These are phyloP conservation scores for Xylota segnis DNA, from an alignment of 2,888 invertebrate species.

Conservation along the genomic window DNA sequence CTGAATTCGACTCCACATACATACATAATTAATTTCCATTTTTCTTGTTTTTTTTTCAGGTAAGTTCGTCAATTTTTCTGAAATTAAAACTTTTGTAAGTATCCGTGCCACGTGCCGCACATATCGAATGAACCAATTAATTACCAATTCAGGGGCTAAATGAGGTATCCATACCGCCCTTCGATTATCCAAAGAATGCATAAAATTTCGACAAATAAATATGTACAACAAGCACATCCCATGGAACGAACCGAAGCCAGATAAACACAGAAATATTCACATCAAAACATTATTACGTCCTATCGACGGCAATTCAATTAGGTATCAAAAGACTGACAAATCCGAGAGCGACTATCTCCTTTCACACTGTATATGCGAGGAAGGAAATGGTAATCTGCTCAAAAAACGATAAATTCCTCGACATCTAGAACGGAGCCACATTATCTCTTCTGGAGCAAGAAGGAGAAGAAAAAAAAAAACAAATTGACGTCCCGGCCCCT, in stretches of 20 bases:
- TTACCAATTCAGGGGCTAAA: slow-evolving; percentile 46
- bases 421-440: slow-evolving; percentile 38
- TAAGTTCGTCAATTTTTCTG: slow-evolving; percentile 20
- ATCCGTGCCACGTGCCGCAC: neutral
- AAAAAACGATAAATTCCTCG: slow-evolving; percentile 48
- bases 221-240: slow-evolving; percentile 24
- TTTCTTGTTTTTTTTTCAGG: slow-evolving; percentile 35
- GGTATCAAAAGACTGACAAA: slow-evolving; percentile 70
- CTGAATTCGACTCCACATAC: no score
- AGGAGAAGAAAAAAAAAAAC: slow-evolving; percentile 29
- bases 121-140: slow-evolving; percentile 32
- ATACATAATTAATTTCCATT: neutral
- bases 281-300: slow-evolving; percentile 67
- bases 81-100: slow-evolving; percentile 9
- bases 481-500: slow-evolving; percentile 45
- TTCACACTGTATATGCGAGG: neutral
- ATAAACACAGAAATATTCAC: slow-evolving; percentile 33
- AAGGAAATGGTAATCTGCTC: slow-evolving; percentile 44
- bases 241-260: neutral
- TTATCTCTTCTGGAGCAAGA: slow-evolving; percentile 17
- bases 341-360: slow-evolving; percentile 31
- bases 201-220: slow-evolving; percentile 48
- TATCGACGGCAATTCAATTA: slow-evolving; percentile 74
- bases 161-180: slow-evolving; percentile 19
- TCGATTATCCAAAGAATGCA: slow-evolving; percentile 53